Evolutionary conservation across 2,113 vertebrate genomes (phyloP), one percentile per base, ranked within the genome.

Genomic region (Rhinopomastus cyanomelas): DNA sequence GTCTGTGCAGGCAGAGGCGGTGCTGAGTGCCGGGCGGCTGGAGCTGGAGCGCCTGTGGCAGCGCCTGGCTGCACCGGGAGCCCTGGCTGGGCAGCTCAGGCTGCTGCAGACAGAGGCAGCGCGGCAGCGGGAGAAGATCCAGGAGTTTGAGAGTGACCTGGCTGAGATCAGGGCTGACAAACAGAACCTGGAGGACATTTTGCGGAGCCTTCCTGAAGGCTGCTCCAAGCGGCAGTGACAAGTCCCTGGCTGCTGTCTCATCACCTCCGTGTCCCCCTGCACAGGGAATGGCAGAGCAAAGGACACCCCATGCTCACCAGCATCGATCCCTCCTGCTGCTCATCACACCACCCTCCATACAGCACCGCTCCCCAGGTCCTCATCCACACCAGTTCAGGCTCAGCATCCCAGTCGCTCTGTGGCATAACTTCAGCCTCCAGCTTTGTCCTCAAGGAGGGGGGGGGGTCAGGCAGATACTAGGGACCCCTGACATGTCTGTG

Each of bases 101-200:
- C 90, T 32, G 67, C 95, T 99, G 93, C 97, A 95, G 34, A 94
- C 86, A 20, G 98, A 98, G 18, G 98, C 98, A 0, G 76, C 89
- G 16, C 96, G 93, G 73, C 99, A 99, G 93, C 92, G 78, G 83
- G 95, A 96, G 66, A 97, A 96, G 68, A 97, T 99, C 92, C 96
- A 94, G 57, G 93, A 76, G 1, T 97, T 99, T 0, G 98, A 99
- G 62, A 97, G 89, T 0, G 98, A 98, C 94, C 95, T 99, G 8
- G 96, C 96, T 13, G 98, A 99, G 96, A 98, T 99, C 94, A 94
- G 23, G 5, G 97, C 98, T 0, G 98, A 99, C 97, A 98, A 98
- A 93, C 90, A 94, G 94, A 99, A 98, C 96, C 85, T 99, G 94
- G 98, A 98, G 93, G 98, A 98, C 96, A 98, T 99, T 61, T 95